Percentiles rank a stretch among this genome's conserved stretches.
These are phyloP conservation scores for Dendronephthya gigantea DNA, from an alignment of 64 coral and sea anemone genomes.

Conservation along the genomic window DNA sequence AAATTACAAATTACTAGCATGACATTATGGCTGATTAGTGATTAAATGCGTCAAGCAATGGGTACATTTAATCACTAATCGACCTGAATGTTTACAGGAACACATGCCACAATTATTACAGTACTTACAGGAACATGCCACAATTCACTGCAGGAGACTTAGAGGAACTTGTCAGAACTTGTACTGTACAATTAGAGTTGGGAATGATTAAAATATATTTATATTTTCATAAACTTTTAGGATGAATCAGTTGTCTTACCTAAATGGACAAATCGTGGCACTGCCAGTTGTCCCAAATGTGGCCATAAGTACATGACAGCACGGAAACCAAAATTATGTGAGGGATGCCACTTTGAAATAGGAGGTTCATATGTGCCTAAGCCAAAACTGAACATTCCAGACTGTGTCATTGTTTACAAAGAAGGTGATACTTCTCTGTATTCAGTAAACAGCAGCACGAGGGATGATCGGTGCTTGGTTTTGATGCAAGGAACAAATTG, in stretches of 20 bases:
- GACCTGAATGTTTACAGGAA: too few species aligned
- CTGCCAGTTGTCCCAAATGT: neutral
- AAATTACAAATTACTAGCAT: too few species aligned
- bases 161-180: too few species aligned
- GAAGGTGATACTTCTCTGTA: neutral
- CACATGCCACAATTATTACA: too few species aligned
- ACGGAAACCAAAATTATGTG: neutral
- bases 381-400: neutral
- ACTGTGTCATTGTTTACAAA: neutral
- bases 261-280: neutral
- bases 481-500: neutral
- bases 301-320: constrained; percentile 15
- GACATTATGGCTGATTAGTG: too few species aligned
- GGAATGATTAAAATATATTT: too few species aligned
- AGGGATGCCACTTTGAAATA: neutral
- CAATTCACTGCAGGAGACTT: too few species aligned
- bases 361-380: neutral
- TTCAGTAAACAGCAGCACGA: neutral
- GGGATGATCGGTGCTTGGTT: constrained; percentile 1
- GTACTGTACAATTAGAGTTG: too few species aligned
- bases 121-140: too few species aligned
- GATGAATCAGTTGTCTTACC: neutral
- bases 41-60: too few species aligned
- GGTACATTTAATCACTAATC: too few species aligned
- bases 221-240: too few species aligned